Evolutionary conservation across 1,140 invertebrate species (phyloP).

Genomic region (Reticulitermes speratus): DNA sequence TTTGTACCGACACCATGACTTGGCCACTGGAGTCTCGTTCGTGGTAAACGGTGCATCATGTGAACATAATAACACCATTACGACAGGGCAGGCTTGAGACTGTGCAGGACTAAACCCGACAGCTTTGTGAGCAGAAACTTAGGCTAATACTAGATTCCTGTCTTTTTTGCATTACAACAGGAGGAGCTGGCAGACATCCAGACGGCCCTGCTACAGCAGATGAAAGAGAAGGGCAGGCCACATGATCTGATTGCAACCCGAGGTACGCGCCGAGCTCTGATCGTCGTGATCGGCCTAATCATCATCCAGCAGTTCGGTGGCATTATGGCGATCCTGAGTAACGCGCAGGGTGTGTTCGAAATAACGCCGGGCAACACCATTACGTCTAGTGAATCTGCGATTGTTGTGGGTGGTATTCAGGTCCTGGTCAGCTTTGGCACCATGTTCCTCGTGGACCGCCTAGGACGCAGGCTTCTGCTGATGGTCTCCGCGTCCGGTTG

Average conservation of each 20-base stretch:
- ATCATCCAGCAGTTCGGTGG: constrained; percentile 68
- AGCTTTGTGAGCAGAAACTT: constrained; percentile 50
- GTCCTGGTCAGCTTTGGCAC: constrained; percentile 39
- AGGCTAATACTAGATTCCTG: constrained; percentile 30
- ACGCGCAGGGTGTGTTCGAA: constrained; percentile 62
- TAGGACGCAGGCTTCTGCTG: constrained; percentile 50
- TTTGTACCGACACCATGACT: too few relatives aligned
- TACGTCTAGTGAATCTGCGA: constrained; percentile 47
- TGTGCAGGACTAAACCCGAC: constrained; percentile 44
- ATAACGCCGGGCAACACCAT: constrained; percentile 53
- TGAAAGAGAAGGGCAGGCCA: constrained; percentile 44
- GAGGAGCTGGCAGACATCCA: constrained; percentile 47
- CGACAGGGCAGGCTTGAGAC: constrained; percentile 39
- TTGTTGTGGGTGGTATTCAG: constrained; percentile 46
- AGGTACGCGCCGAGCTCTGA: constrained; percentile 49
- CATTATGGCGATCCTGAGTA: constrained; percentile 66
- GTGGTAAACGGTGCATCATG: too few relatives aligned
- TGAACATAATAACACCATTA: too few relatives aligned
- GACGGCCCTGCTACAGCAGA: constrained; percentile 43
- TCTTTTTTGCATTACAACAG: constrained; percentile 36
- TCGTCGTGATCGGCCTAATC: constrained; percentile 54
- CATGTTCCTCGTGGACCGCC: constrained; percentile 41
- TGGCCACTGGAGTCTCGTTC: too few relatives aligned
- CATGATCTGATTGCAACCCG: constrained; percentile 48
- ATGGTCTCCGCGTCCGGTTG: constrained; percentile 41